Evolutionary conservation across 1,140 invertebrate genomes (phyloP), one percentile per base, ranked within the genome.

Genomic region (Camponotus vicinus): DNA sequence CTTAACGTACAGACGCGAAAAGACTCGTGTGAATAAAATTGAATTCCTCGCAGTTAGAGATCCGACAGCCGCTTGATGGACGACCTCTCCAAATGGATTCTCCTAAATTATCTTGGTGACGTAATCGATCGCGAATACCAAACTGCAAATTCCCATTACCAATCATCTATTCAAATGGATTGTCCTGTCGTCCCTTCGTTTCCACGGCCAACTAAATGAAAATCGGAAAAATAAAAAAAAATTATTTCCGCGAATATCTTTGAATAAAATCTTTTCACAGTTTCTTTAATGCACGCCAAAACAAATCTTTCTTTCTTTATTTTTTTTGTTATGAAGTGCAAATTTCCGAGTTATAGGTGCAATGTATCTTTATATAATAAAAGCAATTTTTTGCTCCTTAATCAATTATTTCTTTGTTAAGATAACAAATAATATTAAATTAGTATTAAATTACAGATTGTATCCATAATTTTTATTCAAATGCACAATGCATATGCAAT

Each of bases 51-150:
- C 55, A 75, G 40, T 59, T 63, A 61, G 70, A 73, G 52, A 83
- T 63, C 40, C 79, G 79, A 83, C 79, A 75, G 55, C 32, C 42
- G 55, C 55, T 73, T 61, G 79, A 75, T 83, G 55, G n/a, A 83
- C 55, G 78, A 82, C 78, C 66, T 73, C 40, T 73, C 59, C 55
- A 32, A 73, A 61, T 18, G 40, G 55, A 83, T 73, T 55, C 45
- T 40, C 27, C 27, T 45, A 73, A 57, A 75, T 61, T 75, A 83
- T 61, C 57, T 73, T 61, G 32, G 40, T 75, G 55, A 73, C 69
- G 57, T 61, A 83, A 83, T 83, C 69, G 70, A 75, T 83, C 27
- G 69, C 40, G 49, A 73, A 61, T 73, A 61, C 32, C 37, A 73
- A 59, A 73, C 37, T 75, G 55, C 79, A 73, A 61, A 59, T 75